Base-by-base conservation (phyloP, 2,888 invertebrate species). In the Tholera decimalis region DNA sequence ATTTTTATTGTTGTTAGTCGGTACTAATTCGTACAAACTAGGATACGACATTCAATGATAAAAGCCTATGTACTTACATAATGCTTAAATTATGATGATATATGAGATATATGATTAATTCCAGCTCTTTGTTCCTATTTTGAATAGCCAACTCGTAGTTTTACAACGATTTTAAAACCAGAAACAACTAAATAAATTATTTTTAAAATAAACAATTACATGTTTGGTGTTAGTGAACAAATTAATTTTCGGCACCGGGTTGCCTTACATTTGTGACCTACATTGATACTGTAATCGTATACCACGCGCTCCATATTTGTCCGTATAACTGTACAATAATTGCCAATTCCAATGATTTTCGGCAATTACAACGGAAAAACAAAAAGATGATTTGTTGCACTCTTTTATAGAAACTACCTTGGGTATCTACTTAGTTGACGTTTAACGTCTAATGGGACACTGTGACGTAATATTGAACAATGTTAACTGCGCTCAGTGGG, bases 231-330 rank as follows among this genome's bases (percentile, higher is more conserved):
- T 55, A 30, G 26, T 18, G 20, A 28, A 56, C 18, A 54, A 44
- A 67, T 47, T 50, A 15, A 46, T 61, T 63, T 76, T 64, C 53
- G 63, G 61, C 64, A 63, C 28, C 50, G 33, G 39, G 51, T 51
- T 35, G 83, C 81, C 74, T 80, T 82, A 89, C 85, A 89, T 90
- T 79, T 76, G 73, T 87, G 92, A 85, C 91, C 91, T 82, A 92
- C 83, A 84, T 92, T 83, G 93, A 92, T 93, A 93, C 64, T 77
- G 87, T 88, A 88, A 89, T 89, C 86, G 63, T 73, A 67, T 72
- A 76, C 73, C 67, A 78, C 79, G 83, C 83, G 85, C 79, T 83
- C 83, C 69, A 85, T 84, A 85, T 80, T 82, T 81, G 72, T 74
- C 62, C 47, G 56, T 59, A 54, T 70, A 69, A 77, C 47, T 47